Evolutionary conservation across 1,140 invertebrate species (phyloP), one percentile per base, ranked within the genome.

Genomic region (Lucilia sericata): DNA sequence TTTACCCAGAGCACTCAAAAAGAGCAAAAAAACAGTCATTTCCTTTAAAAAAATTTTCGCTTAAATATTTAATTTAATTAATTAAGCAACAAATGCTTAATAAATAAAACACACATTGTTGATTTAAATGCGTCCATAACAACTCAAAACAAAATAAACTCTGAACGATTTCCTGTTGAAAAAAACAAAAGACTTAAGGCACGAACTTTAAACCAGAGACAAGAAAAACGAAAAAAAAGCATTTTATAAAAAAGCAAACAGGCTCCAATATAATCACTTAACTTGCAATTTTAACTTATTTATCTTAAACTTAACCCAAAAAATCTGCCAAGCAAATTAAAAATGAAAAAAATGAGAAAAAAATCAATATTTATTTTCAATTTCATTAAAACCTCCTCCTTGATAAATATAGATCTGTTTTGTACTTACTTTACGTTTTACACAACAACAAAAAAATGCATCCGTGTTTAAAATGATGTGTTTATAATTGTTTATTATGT

Each of bases 401-500:
- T 70, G 21, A 70, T 70, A 70, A 70, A 70, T 25, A n/a, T 17
- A 21, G n/a, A 21, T 19, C n/a, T 70, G 5, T 0, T 60, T n/a
- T 60, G 55, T 60, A n/a, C 14, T 17, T 60, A 14, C 55, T n/a
- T 60, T 60, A 60, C 25, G 14, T 60, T 60, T 60, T 14, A n/a
- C 2, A 42, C 10, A 14, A 17, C 8, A 42, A 55, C 8, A 21
- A 19, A 70, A 21, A 70, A 70, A 70, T 70, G 75, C 75, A 78
- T 78, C 75, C 75, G 75, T 19, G 42, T 78, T 78, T 78, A 78
- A 78, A 78, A 78, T 78, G 30, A 78, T 78, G 75, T 78, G 75
- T 78, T 78, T 78, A 78, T 78, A 78, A 78, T 78, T 78, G 75
- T 78, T 78, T 78, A 78, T 78, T 78, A 78, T 78, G 75, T 78